Conservation (phyloP, 2,888 invertebrate genomes). For the Thymelicus acteon region DNA sequence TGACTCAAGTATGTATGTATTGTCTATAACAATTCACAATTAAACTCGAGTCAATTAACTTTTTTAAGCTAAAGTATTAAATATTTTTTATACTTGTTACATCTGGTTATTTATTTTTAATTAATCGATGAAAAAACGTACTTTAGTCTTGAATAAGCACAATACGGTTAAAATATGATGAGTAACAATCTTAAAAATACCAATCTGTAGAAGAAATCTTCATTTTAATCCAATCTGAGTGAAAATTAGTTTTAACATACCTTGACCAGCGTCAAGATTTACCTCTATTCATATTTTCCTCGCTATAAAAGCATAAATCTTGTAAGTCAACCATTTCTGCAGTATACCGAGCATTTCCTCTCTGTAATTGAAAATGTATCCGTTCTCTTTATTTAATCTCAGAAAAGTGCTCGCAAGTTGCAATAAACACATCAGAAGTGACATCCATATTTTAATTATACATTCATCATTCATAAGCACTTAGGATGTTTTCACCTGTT, state of each 20-base stretch:
- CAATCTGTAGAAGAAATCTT: too few species aligned
- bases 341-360: constrained; percentile 50
- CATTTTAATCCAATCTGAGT: too few species aligned
- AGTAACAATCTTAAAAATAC: too few species aligned
- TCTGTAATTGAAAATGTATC: constrained; percentile 61
- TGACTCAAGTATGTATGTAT: too few species aligned
- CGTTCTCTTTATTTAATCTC: constrained; percentile 53
- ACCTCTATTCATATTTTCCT: constrained; percentile 26
- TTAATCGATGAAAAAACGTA: too few species aligned
- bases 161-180: too few species aligned
- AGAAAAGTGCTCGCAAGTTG: constrained; percentile 44
- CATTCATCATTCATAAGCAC: constrained; percentile 21
- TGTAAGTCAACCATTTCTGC: constrained; percentile 25
- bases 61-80: too few species aligned
- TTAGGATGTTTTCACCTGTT: constrained; percentile 17
- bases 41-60: too few species aligned
- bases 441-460: constrained; percentile 9
- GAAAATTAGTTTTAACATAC: constrained; percentile 13
- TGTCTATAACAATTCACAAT: too few species aligned
- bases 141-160: too few species aligned
- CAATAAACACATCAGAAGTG: constrained; percentile 31
- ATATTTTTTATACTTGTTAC: too few species aligned
- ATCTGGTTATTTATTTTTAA: too few species aligned
- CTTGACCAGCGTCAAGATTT: constrained; percentile 7
- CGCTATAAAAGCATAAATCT: constrained; percentile 24